A percentile compares a stretch with the other conserved stretches of the same genome.
These are phyloP conservation scores for Picus viridis DNA, from an alignment of 2,797 vertebrate genomes.

Conservation along the genomic window DNA sequence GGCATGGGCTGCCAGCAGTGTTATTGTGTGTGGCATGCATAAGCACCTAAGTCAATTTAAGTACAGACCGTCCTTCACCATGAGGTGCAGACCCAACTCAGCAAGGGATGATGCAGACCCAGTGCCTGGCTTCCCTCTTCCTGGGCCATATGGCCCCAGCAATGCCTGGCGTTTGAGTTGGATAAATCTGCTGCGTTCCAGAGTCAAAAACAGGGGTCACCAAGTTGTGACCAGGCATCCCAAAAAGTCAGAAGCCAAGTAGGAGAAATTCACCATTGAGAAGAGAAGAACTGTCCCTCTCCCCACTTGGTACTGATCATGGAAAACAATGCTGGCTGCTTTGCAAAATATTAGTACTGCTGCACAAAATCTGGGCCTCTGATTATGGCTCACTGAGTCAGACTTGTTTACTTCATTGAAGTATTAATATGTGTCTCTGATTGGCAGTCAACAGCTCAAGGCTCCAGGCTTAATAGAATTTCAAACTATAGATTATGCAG, in stretches of 20 bases:
- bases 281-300: neutral
- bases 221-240: neutral
- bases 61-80: accelerated
- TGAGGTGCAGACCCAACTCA: neutral
- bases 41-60: neutral
- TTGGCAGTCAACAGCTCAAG: neutral
- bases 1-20: neutral
- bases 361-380: slow-evolving; percentile 13
- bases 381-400: slow-evolving; percentile 8
- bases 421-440: slow-evolving; percentile 19
- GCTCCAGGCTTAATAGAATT: slow-evolving; percentile 26
- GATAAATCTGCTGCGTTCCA: neutral
- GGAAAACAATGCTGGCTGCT: slow-evolving; percentile 41
- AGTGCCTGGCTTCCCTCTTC: accelerated
- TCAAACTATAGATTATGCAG: slow-evolving; percentile 12
- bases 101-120: neutral
- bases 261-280: neutral
- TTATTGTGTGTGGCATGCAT: accelerated
- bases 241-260: neutral
- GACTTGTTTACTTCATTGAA: slow-evolving; percentile 37
- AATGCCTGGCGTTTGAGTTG: accelerated
- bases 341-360: neutral
- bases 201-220: neutral
- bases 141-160: neutral
- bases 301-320: neutral